phyloP scores from a whole-genome alignment of 2,888 invertebrate genomes.

The Sisyra terminalis region DNA sequence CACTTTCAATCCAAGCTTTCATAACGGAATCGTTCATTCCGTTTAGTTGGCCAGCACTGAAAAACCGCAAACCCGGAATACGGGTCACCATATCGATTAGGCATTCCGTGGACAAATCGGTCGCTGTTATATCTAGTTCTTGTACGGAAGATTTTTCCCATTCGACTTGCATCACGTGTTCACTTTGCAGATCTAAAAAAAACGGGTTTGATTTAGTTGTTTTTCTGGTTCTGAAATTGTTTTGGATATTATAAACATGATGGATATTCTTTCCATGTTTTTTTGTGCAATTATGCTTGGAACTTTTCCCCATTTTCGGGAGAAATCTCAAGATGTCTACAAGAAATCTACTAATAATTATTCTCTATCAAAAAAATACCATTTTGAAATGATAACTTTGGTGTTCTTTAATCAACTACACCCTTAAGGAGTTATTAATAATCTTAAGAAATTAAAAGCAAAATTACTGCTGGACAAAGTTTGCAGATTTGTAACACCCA shows the following conservation, averaged over 20 bases:
- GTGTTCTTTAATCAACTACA: too few species aligned
- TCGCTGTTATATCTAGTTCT: slow-evolving; percentile 94
- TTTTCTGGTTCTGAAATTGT: background rate
- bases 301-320: background rate
- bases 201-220: background rate
- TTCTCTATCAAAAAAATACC: too few species aligned
- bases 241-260: background rate
- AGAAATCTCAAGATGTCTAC: background rate
- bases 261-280: too few species aligned
- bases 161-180: slow-evolving; percentile 87
- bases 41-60: slow-evolving; percentile 93
- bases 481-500: too few species aligned
- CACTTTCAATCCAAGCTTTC: slow-evolving; percentile 80
- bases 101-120: slow-evolving; percentile 87
- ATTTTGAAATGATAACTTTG: too few species aligned
- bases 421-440: too few species aligned
- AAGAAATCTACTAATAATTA: too few species aligned
- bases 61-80: slow-evolving; percentile 69
- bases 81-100: slow-evolving; percentile 82
- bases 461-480: too few species aligned
- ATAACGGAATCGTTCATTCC: slow-evolving; percentile 92
- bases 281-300: too few species aligned
- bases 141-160: slow-evolving; percentile 94
- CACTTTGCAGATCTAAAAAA: slow-evolving; percentile 65
- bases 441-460: too few species aligned